Evolutionary conservation across 2,888 invertebrate genomes (phyloP), one percentile per base, ranked within the genome.

Genomic region (Osmoderma eremita): DNA sequence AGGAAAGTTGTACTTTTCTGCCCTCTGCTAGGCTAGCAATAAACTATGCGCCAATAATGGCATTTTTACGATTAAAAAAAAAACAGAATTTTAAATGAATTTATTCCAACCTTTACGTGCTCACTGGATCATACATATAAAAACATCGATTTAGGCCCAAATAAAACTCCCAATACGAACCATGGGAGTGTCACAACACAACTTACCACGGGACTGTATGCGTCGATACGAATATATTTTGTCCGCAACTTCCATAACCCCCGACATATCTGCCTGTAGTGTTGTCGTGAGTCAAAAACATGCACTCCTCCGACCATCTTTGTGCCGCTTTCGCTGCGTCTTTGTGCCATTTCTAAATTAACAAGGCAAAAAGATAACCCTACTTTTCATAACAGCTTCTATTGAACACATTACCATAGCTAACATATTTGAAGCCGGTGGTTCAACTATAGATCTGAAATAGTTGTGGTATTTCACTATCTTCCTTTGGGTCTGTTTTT

Each of bases 171-270:
- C n/a, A n/a, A n/a, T n/a, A n/a, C n/a, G n/a, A n/a, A n/a, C n/a
- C n/a, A n/a, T n/a, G n/a, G n/a, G n/a, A n/a, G n/a, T n/a, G n/a
- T n/a, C n/a, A n/a, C n/a, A n/a, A n/a, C n/a, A 38, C 20, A 66
- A 76, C 83, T 83, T 83, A 91, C 93, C 93, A 93, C 30, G 92
- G 91, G 20, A 92, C 91, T 82, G 90, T 89, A 72, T 90, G 89
- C 1, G 90, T 88, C n/a, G 92, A 87, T 22, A 92, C 90, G 79
- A 93, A 93, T 68, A 93, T 89, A 80, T 93, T 93, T 80, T 93
- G 93, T 1, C 93, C 93, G 77, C 93, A 93, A 24, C 87, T 82
- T 30, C 93, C 93, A 71, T 89, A 88, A 67, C 86, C 83, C 13
- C 89, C 86, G 30, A 90, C 86, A 67, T 86, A 85, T 67, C 91